Percentiles rank a stretch among this genome's conserved stretches.
These are phyloP conservation scores for Psittacula derbiana DNA, from an alignment of 2,797 vertebrate species.

Conservation along the genomic window DNA sequence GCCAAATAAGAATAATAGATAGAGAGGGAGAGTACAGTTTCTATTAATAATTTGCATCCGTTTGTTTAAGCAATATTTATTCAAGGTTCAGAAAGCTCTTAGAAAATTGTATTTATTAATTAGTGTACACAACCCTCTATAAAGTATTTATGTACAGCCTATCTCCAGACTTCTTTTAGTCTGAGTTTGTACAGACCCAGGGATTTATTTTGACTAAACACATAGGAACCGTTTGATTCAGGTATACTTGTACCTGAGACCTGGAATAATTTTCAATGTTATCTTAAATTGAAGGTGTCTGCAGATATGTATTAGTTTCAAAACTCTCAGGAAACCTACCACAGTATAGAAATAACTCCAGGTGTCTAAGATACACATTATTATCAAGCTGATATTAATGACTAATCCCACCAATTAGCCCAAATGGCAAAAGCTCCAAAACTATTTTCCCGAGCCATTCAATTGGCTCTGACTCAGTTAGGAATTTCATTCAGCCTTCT, in stretches of 20 bases:
- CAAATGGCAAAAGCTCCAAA: not conserved
- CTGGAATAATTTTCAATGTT: not conserved
- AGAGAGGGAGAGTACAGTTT: slow-evolving; percentile 48
- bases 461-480: not conserved
- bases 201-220: not conserved
- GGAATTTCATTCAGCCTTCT: not conserved
- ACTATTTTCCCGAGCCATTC: not conserved
- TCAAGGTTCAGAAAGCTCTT: slow-evolving; percentile 39
- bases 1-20: not conserved
- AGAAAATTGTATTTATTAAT: slow-evolving; percentile 49
- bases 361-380: not conserved
- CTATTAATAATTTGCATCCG: slow-evolving; percentile 40
- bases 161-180: not conserved
- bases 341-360: not conserved
- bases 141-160: slow-evolving; percentile 33
- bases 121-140: slow-evolving; percentile 25
- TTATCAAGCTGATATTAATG: slow-evolving; percentile 5
- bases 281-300: not conserved
- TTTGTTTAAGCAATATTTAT: slow-evolving; percentile 51
- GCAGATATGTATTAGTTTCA: not conserved
- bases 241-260: not conserved
- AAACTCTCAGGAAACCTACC: not conserved
- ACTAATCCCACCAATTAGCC: not conserved
- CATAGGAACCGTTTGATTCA: not conserved
- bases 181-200: not conserved